Evolutionary conservation across 2,797 vertebrate genomes (phyloP).

Genomic region (Tokudaia muenninki): DNA sequence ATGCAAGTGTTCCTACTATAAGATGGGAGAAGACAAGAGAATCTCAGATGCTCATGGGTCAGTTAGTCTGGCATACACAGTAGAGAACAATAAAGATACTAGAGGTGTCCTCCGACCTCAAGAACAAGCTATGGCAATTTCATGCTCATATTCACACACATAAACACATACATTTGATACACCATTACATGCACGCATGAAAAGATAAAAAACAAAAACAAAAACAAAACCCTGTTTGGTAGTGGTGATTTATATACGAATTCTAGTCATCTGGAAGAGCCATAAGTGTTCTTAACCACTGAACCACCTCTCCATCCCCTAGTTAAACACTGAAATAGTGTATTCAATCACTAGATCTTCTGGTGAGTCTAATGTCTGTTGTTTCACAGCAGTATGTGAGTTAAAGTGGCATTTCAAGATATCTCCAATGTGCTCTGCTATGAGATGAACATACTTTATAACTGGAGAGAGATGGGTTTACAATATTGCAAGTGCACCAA

Average conservation of each 20-base stretch:
- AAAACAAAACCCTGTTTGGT: neutral
- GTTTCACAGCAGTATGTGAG: constrained; percentile 6
- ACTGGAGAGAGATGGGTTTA: neutral
- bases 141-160: neutral
- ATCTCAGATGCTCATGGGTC: too few species aligned
- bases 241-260: neutral
- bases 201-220: neutral
- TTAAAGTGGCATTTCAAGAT: constrained; percentile 37
- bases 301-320: neutral
- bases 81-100: neutral
- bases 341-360: constrained; percentile 24
- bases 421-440: neutral
- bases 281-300: neutral
- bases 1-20: neutral
- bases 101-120: neutral
- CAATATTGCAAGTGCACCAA: neutral
- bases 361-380: neutral
- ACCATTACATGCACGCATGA: neutral
- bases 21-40: neutral
- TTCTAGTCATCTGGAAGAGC: neutral
- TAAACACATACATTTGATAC: neutral
- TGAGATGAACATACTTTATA: neutral
- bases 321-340: neutral
- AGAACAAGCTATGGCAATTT: neutral
- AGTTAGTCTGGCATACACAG: neutral